Conservation (phyloP, 2,113 vertebrate genomes). For the Cebus imitator region DNA sequence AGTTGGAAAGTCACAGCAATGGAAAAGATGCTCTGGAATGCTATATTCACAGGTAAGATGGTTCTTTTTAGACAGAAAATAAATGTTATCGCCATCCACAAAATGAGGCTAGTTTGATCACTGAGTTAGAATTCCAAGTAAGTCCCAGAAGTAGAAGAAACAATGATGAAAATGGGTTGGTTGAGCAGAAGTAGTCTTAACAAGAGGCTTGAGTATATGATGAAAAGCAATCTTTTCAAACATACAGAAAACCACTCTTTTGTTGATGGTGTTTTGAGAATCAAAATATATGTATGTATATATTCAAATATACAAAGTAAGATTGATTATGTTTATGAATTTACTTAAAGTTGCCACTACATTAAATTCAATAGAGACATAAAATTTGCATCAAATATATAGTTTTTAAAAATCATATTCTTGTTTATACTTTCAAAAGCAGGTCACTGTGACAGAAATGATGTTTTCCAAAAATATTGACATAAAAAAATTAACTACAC, state of each 20-base stretch:
- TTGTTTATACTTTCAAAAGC: not conserved
- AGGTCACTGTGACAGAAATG: not conserved
- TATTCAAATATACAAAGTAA: not conserved
- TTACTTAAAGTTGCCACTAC: not conserved
- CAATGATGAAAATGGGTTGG: not conserved
- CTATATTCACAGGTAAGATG: not conserved
- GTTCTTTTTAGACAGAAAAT: not conserved
- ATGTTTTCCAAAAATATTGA: not conserved
- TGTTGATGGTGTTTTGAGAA: not conserved
- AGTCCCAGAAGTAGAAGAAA: not conserved
- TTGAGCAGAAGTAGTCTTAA: not conserved
- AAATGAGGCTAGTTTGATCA: not conserved
- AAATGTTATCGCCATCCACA: not conserved
- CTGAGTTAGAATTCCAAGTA: not conserved
- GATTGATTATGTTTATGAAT: not conserved
- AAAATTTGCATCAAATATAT: not conserved
- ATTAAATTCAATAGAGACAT: not conserved
- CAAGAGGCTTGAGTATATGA: not conserved
- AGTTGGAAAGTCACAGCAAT: not conserved
- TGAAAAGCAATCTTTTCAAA: not conserved
- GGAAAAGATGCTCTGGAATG: not conserved
- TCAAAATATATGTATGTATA: not conserved
- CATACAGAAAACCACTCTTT: not conserved
- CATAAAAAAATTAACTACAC: slow-evolving; percentile 14
- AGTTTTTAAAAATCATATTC: not conserved